phyloP scores from a whole-genome alignment of 2,888 invertebrate species.

The Tubiluchus corallicola region DNA sequence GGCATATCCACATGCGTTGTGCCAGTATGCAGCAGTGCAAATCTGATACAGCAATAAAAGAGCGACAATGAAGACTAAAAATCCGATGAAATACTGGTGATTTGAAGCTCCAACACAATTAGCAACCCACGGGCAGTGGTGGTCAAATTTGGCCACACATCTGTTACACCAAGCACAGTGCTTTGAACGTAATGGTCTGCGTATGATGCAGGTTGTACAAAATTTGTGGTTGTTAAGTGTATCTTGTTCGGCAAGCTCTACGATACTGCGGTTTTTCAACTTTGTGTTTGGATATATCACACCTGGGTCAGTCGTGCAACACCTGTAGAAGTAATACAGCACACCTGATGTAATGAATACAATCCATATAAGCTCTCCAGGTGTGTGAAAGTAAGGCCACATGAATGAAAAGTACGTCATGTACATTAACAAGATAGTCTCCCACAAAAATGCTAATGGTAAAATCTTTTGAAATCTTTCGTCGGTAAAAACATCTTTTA shows the following conservation, averaged over 20 bases:
- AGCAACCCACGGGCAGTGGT: conserved; percentile 98
- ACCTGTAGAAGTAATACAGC: conserved; percentile 68
- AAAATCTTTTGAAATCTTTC: too few species aligned
- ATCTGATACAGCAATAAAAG: too few species aligned
- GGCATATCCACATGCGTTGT: too few species aligned
- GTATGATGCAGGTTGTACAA: conserved; percentile 87
- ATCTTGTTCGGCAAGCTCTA: conserved; percentile 71
- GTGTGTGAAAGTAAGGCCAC: conserved; percentile 33
- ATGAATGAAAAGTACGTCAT: conserved; percentile 50
- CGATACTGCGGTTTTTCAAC: conserved; percentile 31
- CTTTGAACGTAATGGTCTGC: conserved; percentile 82
- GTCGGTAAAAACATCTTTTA: too few species aligned
- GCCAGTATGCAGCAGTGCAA: too few species aligned
- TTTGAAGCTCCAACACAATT: conserved; percentile 58
- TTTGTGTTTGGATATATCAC: conserved; percentile 48
- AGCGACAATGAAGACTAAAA: too few species aligned
- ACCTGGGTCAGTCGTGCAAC: conserved; percentile 88
- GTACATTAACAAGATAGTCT: conserved; percentile 85
- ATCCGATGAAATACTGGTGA: conserved; percentile 80
- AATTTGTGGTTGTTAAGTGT: conserved; percentile 76
- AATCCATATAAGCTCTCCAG: not conserved
- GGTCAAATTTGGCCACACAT: conserved; percentile 91
- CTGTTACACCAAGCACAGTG: conserved; percentile 91
- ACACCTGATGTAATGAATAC: conserved; percentile 47
- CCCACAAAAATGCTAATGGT: conserved; percentile 88